phyloP scores from a whole-genome alignment of 2,113 vertebrate species.

The Lamprologus sp. region DNA sequence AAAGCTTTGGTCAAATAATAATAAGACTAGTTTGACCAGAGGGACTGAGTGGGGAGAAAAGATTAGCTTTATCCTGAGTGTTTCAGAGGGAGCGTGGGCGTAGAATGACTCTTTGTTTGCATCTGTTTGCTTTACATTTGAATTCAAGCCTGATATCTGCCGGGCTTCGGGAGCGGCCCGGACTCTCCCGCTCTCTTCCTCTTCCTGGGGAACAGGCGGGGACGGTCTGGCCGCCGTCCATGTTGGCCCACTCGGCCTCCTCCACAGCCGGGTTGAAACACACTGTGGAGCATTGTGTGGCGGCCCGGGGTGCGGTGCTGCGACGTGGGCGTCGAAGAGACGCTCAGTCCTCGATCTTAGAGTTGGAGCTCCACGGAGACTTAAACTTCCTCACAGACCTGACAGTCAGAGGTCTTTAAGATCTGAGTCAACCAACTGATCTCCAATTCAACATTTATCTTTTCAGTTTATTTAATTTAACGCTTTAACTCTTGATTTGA shows the following conservation, averaged over 20 bases:
- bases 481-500: not conserved
- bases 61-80: not conserved
- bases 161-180: slow-evolving; percentile 53
- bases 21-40: not conserved
- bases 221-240: slow-evolving; percentile 27
- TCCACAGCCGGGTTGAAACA: not conserved
- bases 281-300: slow-evolving; percentile 44
- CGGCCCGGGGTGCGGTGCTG: not conserved
- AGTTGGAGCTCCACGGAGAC: not conserved
- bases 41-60: not conserved
- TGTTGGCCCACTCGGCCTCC: slow-evolving; percentile 28
- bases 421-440: not conserved
- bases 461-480: not conserved
- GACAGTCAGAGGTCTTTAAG: not conserved
- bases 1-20: not conserved
- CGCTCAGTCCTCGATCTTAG: not conserved
- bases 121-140: slow-evolving; percentile 23
- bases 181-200: slow-evolving; percentile 21
- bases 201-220: slow-evolving; percentile 13
- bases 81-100: not conserved
- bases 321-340: slow-evolving; percentile 32
- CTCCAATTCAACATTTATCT: not conserved
- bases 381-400: not conserved
- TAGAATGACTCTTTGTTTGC: slow-evolving; percentile 25
- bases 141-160: slow-evolving; percentile 22